Percentiles rank a stretch among this genome's conserved stretches.
Conservation (phyloP, 92 coral and sea anemone genomes). For the Muricea muricata region DNA sequence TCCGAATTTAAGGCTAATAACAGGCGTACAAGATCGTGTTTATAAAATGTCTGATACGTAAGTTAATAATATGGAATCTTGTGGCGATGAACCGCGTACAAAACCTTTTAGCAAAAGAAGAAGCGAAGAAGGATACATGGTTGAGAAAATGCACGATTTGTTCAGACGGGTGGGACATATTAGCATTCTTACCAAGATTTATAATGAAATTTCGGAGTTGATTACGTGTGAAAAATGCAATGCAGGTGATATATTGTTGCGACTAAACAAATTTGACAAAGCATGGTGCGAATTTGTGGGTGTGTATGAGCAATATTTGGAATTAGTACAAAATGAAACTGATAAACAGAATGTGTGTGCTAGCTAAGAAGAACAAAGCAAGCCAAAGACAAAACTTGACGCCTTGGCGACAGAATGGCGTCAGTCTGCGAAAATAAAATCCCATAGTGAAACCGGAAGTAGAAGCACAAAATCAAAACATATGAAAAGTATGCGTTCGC, state of each 20-base stretch:
- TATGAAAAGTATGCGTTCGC: neutral
- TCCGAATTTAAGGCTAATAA: neutral
- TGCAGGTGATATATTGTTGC: neutral
- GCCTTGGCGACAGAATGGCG: conserved; percentile 8
- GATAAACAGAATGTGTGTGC: neutral
- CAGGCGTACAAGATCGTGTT: too few species aligned
- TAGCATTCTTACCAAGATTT: too few species aligned
- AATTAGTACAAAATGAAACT: neutral
- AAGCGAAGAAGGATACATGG: neutral
- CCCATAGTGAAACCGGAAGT: neutral
- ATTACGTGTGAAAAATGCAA: neutral
- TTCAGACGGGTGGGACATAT: too few species aligned
- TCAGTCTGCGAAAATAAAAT: neutral
- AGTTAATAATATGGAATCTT: neutral
- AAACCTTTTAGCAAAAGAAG: neutral
- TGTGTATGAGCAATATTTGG: neutral
- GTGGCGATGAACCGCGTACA: neutral
- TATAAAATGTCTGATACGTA: neutral
- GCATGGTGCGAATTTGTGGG: conserved; percentile 17
- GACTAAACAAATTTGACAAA: neutral
- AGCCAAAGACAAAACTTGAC: neutral
- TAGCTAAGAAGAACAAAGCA: neutral
- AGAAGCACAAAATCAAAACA: neutral
- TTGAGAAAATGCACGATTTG: neutral
- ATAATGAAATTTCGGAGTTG: too few species aligned